Conservation (phyloP, 2,888 invertebrate species). For the Archaeoteleia sp. region DNA sequence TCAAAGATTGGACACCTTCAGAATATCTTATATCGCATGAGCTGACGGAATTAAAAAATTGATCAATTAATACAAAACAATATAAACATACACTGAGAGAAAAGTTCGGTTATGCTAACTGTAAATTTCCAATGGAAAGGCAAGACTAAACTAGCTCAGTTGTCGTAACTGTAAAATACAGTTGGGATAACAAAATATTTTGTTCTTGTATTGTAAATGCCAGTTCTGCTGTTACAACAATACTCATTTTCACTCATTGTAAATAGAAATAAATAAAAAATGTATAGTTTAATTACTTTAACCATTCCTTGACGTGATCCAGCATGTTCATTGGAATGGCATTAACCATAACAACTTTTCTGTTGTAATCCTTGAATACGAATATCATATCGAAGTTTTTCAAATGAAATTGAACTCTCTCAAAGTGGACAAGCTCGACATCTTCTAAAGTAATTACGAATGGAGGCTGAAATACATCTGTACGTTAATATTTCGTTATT, state of each 20-base stretch:
- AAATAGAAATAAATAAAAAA: slow-evolving; percentile 6
- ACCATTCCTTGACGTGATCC: slow-evolving; percentile 99
- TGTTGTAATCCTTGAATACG: slow-evolving; percentile 97
- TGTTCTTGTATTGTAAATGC: too few relatives aligned
- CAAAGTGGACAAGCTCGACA: slow-evolving; percentile 98
- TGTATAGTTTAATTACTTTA: slow-evolving; percentile 85
- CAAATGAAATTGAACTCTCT: slow-evolving; percentile 97
- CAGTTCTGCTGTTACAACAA: too few relatives aligned
- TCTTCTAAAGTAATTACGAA: slow-evolving; percentile 99
- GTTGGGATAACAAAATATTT: too few relatives aligned
- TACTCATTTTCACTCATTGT: not conserved
- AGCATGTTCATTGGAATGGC: slow-evolving; percentile 99
- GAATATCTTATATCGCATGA: slow-evolving; percentile 98
- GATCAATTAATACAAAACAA: too few relatives aligned
- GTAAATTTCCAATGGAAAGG: too few relatives aligned
- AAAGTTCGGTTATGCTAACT: too few relatives aligned
- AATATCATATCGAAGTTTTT: slow-evolving; percentile 99
- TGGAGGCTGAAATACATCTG: slow-evolving; percentile 82
- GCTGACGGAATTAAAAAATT: too few relatives aligned
- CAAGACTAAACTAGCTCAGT: too few relatives aligned
- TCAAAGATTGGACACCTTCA: slow-evolving; percentile 98
- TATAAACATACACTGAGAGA: too few relatives aligned
- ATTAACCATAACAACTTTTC: slow-evolving; percentile 96
- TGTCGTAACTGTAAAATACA: too few relatives aligned
- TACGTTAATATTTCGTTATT: slow-evolving; percentile 1